These are phyloP conservation scores for Trichogramma dendrolimi DNA, from an alignment of 2,888 invertebrate species.

Conservation along the genomic window DNA sequence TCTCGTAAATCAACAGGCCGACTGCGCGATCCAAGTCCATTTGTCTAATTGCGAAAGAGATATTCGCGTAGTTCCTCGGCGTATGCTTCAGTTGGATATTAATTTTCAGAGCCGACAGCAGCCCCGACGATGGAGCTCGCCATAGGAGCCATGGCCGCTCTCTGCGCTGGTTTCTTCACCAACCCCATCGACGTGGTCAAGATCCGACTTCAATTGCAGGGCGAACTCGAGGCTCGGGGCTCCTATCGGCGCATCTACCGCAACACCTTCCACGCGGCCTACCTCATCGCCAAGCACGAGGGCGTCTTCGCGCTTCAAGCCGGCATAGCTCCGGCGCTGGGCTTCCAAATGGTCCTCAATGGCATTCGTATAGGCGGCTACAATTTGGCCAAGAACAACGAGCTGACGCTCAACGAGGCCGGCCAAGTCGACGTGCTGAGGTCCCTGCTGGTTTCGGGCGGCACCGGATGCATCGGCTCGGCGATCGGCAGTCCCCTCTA, in stretches of 20 bases:
- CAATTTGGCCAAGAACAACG: constrained; percentile 44
- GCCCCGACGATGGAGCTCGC: constrained; percentile 59
- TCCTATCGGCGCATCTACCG: constrained; percentile 69
- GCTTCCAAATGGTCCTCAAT: constrained; percentile 85
- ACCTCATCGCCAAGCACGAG: constrained; percentile 74
- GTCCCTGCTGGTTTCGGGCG: constrained; percentile 70
- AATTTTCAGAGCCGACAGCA: neutral
- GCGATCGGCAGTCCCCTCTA: constrained; percentile 82
- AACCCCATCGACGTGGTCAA: constrained; percentile 90
- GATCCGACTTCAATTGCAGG: constrained; percentile 88
- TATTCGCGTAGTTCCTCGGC: no score
- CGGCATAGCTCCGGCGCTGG: constrained; percentile 79
- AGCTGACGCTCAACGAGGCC: constrained; percentile 56
- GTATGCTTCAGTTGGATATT: neutral
- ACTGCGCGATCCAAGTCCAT: no score
- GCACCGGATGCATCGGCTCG: constrained; percentile 77
- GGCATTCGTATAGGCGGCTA: constrained; percentile 67
- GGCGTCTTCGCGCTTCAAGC: constrained; percentile 74
- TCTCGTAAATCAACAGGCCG: no score
- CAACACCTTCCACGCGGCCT: constrained; percentile 75
- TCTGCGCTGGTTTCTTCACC: constrained; percentile 79
- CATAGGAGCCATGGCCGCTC: constrained; percentile 74
- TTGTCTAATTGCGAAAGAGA: no score
- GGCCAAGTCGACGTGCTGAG: constrained; percentile 64
- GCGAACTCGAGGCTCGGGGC: constrained; percentile 72